Base-by-base conservation (phyloP, 2,797 vertebrate genomes). In the Aldrovandia affinis region DNA sequence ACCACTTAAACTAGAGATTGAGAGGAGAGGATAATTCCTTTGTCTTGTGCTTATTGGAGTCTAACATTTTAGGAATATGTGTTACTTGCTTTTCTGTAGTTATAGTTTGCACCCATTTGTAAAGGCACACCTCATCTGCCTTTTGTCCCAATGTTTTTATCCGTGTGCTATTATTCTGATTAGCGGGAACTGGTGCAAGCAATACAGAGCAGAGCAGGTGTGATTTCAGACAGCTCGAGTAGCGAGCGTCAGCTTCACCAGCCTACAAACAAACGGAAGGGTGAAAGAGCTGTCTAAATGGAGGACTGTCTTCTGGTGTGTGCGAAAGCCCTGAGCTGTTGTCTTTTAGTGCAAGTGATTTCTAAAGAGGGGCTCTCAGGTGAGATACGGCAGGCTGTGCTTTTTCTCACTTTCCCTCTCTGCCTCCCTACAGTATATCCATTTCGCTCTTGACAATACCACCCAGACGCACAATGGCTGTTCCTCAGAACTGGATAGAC, bases 261-360 rank as follows among this genome's bases (percentile, higher is more conserved):
- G 18, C 22, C 39, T 44, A 42, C 82, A 55, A 78, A 57, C 42
- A 63, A 83, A n/a, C n/a, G 82, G 33, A 88, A 85, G 88, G 80
- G 87, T 89, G 86, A 83, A 86, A 83, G 55, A 20, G n/a, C 90
- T 73, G 86, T 89, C 86, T 88, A 90, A 89, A 85, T 84, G 81
- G 86, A 89, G 83, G 86, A 80, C 25, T 68, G 81, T 83, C 87
- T 44, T 59, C 30, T 75, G 81, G 83, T 88, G 81, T 91, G 87
- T 88, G 88, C 83, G 86, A 86, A 90, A 90, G 89, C 89, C 90
- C 78, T 90, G 87, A 92, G 91, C 89, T 92, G 89, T 90, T 91
- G 89, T 89, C 90, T 89, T 88, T 78, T 78, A 87, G 81, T 82
- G 63, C 84, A 73, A 89, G 86, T 88, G 83, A 81, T 89, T 91